phyloP scores from a whole-genome alignment of 2,888 invertebrate species.

The Volucella inflata region DNA sequence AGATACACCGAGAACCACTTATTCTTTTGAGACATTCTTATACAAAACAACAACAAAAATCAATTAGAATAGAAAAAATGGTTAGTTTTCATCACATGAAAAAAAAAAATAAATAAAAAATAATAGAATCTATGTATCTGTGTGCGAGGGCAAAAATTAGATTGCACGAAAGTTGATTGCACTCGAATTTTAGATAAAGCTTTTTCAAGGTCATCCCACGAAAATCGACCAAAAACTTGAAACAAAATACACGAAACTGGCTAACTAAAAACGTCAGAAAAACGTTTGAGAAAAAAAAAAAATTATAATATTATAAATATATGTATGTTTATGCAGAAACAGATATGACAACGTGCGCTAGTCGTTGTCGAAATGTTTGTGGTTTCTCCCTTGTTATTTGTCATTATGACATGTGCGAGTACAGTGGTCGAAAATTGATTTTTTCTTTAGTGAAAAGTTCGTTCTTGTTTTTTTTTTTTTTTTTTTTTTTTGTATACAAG shows the following conservation, averaged over 20 bases:
- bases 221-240: slow-evolving; percentile 75
- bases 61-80: slow-evolving; percentile 18
- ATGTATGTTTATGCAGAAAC: not conserved
- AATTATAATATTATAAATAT: too few species aligned
- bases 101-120: slow-evolving; percentile 16
- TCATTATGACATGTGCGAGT: not conserved
- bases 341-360: slow-evolving; percentile 3
- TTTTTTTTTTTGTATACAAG: too few species aligned
- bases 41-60: slow-evolving; percentile 28
- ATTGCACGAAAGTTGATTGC: slow-evolving; percentile 82
- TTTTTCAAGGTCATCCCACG: slow-evolving; percentile 83
- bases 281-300: slow-evolving; percentile 8
- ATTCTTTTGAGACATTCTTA: slow-evolving; percentile 25
- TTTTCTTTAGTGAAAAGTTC: not conserved
- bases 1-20: not conserved
- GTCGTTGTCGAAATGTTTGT: slow-evolving; percentile 49
- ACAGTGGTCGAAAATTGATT: not conserved
- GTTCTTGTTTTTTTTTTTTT: too few species aligned
- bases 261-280: slow-evolving; percentile 47
- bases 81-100: too few species aligned
- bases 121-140: slow-evolving; percentile 36
- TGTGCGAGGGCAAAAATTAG: slow-evolving; percentile 53
- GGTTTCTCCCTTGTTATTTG: too few species aligned
- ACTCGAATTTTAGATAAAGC: slow-evolving; percentile 84
- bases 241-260: not conserved